Base-by-base conservation (phyloP, 2,113 vertebrate genomes). In the Paradisaea rubra region DNA sequence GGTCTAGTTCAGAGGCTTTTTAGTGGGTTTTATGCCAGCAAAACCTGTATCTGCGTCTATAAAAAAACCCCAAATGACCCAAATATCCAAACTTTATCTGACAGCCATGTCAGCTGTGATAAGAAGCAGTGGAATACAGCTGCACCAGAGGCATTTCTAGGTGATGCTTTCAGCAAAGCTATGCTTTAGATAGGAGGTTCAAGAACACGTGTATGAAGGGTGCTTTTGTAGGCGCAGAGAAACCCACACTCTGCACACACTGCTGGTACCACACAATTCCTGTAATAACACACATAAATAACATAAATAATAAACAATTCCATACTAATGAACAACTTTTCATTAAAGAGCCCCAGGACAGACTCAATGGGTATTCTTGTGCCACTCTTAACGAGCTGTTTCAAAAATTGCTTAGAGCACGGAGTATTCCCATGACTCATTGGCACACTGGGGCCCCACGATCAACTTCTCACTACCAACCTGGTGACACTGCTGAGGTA, bases 371-470 rank as follows among this genome's bases (percentile, higher is more conserved):
- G 56, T 33, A 30, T 52, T 89, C 52, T 54, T 71, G 7, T 37
- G 42, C 15, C 52, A 25, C 45, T 41, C 25, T 15, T n/a, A 53
- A 45, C 1, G 33, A 89, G 74, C 53, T 44, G 21, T 50, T 74
- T 45, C 56, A 73, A n/a, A 41, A 74, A 52, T 3, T 19, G 6
- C 39, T 63, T 9, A 15, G 24, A 74, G 47, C 11, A 6, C 0
- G 2, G 31, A 63, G 69, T 1, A 8, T 18, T 71, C 54, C 60
- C 77, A 61, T 7, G 17, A 13, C 50, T 69, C 71, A 27, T 5
- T 6, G 3, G 31, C 30, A 4, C n/a, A 5, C 0, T 0, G 52
- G 14, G 33, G 23, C 25, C 37, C 53, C 71, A 31, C 0, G 0
- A 39, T 53, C 53, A 77, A 7, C 41, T 60, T 28, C 71, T 69